These are phyloP conservation scores for Plestiodon gilberti DNA, from an alignment of 2,113 vertebrate species.

Conservation along the genomic window DNA sequence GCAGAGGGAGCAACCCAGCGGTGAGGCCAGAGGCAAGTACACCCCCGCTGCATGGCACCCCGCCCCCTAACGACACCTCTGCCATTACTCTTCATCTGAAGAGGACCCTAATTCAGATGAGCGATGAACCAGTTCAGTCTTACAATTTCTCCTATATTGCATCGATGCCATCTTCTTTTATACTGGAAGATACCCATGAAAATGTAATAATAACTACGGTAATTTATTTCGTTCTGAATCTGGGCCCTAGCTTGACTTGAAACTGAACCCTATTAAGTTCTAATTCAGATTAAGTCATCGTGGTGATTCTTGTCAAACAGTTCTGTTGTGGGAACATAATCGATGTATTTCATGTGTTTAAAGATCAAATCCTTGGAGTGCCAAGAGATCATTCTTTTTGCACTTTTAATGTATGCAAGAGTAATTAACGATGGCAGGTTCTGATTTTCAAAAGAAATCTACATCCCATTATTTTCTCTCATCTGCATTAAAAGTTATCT, in stretches of 20 bases:
- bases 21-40: no score
- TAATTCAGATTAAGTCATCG: not conserved
- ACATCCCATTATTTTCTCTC: not conserved
- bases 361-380: not conserved
- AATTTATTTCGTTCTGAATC: not conserved
- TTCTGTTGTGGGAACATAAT: not conserved
- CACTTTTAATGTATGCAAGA: not conserved
- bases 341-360: not conserved
- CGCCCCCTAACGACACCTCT: no score
- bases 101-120: no score
- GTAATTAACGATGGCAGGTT: not conserved
- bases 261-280: not conserved
- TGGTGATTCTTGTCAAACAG: not conserved
- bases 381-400: not conserved
- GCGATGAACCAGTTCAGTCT: not conserved
- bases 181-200: not conserved
- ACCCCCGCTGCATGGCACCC: no score
- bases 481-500: conserved; percentile 11
- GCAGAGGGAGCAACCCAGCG: no score
- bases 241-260: not conserved
- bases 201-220: not conserved
- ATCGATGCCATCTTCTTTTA: not conserved
- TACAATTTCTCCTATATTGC: not conserved
- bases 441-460: not conserved
- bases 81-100: no score